phyloP scores from a whole-genome alignment of 2,113 vertebrate genomes.

The Trochalopteron elliotii region DNA sequence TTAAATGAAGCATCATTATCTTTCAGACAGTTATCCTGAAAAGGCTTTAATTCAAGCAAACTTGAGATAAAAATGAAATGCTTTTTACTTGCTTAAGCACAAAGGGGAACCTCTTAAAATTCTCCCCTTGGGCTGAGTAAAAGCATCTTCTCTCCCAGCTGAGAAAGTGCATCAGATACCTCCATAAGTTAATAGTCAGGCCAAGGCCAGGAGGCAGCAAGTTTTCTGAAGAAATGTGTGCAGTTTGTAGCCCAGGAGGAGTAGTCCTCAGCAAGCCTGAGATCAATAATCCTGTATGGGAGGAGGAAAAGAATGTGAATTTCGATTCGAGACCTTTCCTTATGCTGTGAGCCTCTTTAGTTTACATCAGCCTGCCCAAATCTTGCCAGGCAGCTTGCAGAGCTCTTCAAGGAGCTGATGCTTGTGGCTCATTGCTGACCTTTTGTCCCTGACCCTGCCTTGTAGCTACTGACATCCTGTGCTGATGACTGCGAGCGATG shows the following conservation, averaged over 20 bases:
- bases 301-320: neutral
- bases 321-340: rapidly evolving
- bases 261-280: neutral
- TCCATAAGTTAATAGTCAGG: neutral
- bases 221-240: neutral
- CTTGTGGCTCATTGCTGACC: neutral
- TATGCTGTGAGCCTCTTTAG: neutral
- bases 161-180: neutral
- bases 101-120: neutral
- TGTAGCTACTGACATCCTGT: neutral
- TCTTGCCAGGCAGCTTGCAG: neutral
- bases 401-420: neutral
- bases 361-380: neutral
- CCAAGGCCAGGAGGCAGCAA: neutral
- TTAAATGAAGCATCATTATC: neutral
- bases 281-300: neutral
- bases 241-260: neutral
- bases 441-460: neutral
- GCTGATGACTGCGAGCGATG: neutral
- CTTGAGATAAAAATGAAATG: neutral
- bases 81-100: neutral
- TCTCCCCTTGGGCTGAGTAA: neutral
- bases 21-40: neutral
- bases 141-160: neutral
- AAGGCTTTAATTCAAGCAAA: neutral